Base-by-base conservation (phyloP, 2,113 vertebrate species). In the Ovis canadensis region DNA sequence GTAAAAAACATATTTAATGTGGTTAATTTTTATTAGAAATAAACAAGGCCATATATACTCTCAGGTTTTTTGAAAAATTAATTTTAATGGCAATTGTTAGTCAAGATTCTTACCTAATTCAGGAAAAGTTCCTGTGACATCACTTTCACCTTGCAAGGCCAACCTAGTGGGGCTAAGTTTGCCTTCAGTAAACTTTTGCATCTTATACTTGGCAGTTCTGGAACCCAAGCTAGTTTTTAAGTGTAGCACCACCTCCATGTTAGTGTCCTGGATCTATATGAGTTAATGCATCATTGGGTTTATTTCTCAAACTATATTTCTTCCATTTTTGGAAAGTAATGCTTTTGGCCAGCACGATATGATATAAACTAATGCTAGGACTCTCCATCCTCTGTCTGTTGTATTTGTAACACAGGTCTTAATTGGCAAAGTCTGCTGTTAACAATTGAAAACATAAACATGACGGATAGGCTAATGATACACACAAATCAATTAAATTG, bases 321-420 rank as follows among this genome's bases (percentile, higher is more conserved):
- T 97, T 84, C 85, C 83, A 96, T 89, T 96, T 98, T 86, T 92
- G 62, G 97, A 50, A n/a, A 97, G 21, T 90, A 88, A 88, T 93
- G 13, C 2, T 71, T 91, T 98, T 97, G 40, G 31, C 80, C 43
- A 96, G 14, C 40, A 57, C 25, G 94, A 0, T 82, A 86, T 97
- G 62, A 62, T 96, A 95, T 43, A 97, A n/a, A 88, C 55, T 84
- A 62, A 92, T 40, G 45, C 74, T 29, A 54, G 7, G 7, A 74
- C 92, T 96, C 16, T 96, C 80, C 52, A 33, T 83, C 54, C 67
- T 60, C 43, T 94, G 11, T 86, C 3, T 86, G 64, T n/a, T 78
- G 0, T 55, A 48, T 85, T 27, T 97, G 64, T 83, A 88, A 54
- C 43, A 97, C 23, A 94, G 19, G 15, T 13, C 21, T 95, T 97